A percentile compares a stretch with the other conserved stretches of the same genome.
Evolutionary conservation across 1,140 invertebrate species (phyloP).

Genomic region (Micrasema minimum): DNA sequence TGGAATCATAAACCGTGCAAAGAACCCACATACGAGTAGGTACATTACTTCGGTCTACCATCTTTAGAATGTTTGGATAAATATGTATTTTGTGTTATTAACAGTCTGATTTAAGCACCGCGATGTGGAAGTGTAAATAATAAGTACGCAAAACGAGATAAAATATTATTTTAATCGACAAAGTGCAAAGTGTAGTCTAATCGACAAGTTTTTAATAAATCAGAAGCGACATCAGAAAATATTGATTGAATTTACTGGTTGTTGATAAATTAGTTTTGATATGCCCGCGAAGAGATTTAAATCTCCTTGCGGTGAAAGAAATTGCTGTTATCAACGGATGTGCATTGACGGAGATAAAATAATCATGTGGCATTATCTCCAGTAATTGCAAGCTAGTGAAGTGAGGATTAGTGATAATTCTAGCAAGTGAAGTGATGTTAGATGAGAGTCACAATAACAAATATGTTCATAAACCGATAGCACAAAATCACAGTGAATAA

Average conservation of each 20-base stretch:
- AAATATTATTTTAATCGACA: too few relatives aligned
- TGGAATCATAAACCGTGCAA: constrained; percentile 19
- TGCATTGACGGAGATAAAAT: too few relatives aligned
- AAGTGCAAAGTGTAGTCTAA: background rate
- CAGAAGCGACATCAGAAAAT: too few relatives aligned
- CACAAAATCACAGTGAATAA: too few relatives aligned
- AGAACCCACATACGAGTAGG: constrained; percentile 4
- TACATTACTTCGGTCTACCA: constrained; percentile 2
- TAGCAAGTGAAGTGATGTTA: too few relatives aligned
- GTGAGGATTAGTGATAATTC: too few relatives aligned
- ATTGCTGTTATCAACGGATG: too few relatives aligned
- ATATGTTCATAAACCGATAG: too few relatives aligned
- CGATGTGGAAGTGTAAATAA: background rate
- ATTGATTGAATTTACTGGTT: background rate
- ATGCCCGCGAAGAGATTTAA: background rate
- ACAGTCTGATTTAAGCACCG: constrained; percentile 28
- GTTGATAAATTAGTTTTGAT: background rate
- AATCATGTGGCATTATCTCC: too few relatives aligned
- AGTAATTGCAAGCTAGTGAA: too few relatives aligned
- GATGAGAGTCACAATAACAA: too few relatives aligned
- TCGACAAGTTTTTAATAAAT: background rate
- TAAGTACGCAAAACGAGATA: background rate
- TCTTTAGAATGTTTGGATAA: constrained; percentile 35
- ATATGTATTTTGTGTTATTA: constrained; percentile 13
- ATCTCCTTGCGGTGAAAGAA: background rate